phyloP scores from a whole-genome alignment of 1,140 invertebrate species.

The Pissodes strobi region DNA sequence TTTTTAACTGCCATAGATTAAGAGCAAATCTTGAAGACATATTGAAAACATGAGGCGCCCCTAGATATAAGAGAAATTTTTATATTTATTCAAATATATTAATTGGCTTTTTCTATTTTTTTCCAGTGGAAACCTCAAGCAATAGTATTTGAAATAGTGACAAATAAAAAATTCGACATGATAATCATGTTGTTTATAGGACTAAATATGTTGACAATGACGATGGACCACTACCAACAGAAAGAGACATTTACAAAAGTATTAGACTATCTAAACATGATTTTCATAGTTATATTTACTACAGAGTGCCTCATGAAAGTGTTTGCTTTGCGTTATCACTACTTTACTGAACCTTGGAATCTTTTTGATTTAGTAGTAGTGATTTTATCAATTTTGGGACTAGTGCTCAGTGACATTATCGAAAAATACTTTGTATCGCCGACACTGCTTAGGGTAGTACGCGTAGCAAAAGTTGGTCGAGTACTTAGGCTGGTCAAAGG shows the following conservation, averaged over 20 bases:
- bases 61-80: too few relatives aligned
- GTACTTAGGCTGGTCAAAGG: slow-evolving; percentile 96
- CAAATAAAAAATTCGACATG: slow-evolving; percentile 99
- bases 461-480: slow-evolving; percentile 96
- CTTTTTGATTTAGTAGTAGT: slow-evolving; percentile 99
- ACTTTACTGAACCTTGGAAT: slow-evolving; percentile 99
- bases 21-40: too few relatives aligned
- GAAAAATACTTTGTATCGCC: slow-evolving; percentile 98
- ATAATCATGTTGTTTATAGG: slow-evolving; percentile 99
- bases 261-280: slow-evolving; percentile 90
- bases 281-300: slow-evolving; percentile 98
- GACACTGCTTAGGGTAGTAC: slow-evolving; percentile 93
- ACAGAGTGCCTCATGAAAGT: slow-evolving; percentile 97
- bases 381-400: slow-evolving; percentile 95
- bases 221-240: slow-evolving; percentile 93
- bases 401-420: slow-evolving; percentile 94
- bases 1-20: too few relatives aligned
- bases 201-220: slow-evolving; percentile 98
- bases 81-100: too few relatives aligned
- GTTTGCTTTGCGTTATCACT: slow-evolving; percentile 94
- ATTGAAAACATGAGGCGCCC: too few relatives aligned
- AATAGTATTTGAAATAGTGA: slow-evolving; percentile 95
- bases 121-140: slow-evolving; percentile 93
- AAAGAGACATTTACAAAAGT: slow-evolving; percentile 79
- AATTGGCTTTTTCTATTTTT: slow-evolving; percentile 29